Evolutionary conservation across 2,888 invertebrate genomes (phyloP), one percentile per base, ranked within the genome.

Genomic region (Aleiodes testaceus): DNA sequence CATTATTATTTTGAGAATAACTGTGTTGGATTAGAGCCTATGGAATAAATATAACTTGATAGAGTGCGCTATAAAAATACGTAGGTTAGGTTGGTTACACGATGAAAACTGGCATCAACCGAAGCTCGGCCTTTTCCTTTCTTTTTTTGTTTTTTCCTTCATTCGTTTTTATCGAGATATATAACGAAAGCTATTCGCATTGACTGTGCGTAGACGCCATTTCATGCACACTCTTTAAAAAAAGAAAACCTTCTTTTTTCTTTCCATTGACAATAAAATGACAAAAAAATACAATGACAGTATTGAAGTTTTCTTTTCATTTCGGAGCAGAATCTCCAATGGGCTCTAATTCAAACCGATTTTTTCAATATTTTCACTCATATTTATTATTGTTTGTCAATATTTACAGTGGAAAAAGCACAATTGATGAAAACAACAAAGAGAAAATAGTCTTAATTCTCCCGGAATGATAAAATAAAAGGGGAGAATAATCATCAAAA

Each of bases 391-490:
- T 59, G 36, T 3, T 59, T 30, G 1, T n/a, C 7, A 18, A 71
- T 7, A 26, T 52, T 71, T 74, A 5, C 72, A 82, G 81, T 75
- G 72, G 72, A 70, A 66, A 72, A 76, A 70, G 69, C 75, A 71
- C 70, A 74, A 61, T 74, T 77, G 69, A 78, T 77, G 71, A 36
- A 36, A 36, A 69, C 72, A 75, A 77, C 75, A 75, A 79, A 81
- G 79, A 81, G 63, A 75, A 36, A 76, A 78, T 74, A 79, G 81
- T 77, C 81, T 81, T 81, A 79, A 82, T 80, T 81, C 73, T 74
- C 78, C 81, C 79, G 84, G 84, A 84, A 86, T 86, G 86, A 81
- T 84, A 84, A 85, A 83, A 84, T 85, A 83, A 74, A 82, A 80
- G 82, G 79, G 81, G 82, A 78, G 80, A 82, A 72, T 30, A 55